phyloP scores from a whole-genome alignment of 1,140 invertebrate genomes.

The Tachypleus tridentatus region DNA sequence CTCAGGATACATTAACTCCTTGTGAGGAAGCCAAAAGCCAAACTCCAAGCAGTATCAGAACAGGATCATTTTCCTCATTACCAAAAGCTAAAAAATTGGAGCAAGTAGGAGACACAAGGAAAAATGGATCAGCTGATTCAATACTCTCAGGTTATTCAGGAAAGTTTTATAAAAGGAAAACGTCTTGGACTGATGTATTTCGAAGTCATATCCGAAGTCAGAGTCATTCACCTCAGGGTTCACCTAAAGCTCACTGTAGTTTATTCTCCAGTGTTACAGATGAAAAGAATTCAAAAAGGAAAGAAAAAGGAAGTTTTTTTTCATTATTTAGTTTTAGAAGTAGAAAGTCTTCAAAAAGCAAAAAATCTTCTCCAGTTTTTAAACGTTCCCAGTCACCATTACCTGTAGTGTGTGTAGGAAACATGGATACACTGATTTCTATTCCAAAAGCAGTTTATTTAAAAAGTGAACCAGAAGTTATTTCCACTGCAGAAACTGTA shows the following conservation, averaged over 20 bases:
- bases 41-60: too few species aligned
- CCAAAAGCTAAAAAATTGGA: too few species aligned
- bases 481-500: too few species aligned
- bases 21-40: constrained; percentile 8
- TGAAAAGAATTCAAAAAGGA: constrained; percentile 1
- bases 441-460: too few species aligned
- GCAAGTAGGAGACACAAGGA: too few species aligned
- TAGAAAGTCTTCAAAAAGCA: constrained; percentile 3
- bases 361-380: constrained; percentile 1
- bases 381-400: too few species aligned
- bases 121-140: too few species aligned
- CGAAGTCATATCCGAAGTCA: background rate
- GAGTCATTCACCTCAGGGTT: background rate
- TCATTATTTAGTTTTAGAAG: constrained; percentile 13
- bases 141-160: too few species aligned
- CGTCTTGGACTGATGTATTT: constrained; percentile 22
- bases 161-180: constrained; percentile 6
- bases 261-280: background rate
- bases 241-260: background rate
- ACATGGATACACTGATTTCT: too few species aligned
- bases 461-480: too few species aligned
- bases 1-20: constrained; percentile 18
- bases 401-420: too few species aligned
- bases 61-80: too few species aligned
- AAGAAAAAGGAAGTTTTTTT: constrained; percentile 14